These are phyloP conservation scores for Agriotes lineatus DNA, from an alignment of 2,888 invertebrate species.

Conservation along the genomic window DNA sequence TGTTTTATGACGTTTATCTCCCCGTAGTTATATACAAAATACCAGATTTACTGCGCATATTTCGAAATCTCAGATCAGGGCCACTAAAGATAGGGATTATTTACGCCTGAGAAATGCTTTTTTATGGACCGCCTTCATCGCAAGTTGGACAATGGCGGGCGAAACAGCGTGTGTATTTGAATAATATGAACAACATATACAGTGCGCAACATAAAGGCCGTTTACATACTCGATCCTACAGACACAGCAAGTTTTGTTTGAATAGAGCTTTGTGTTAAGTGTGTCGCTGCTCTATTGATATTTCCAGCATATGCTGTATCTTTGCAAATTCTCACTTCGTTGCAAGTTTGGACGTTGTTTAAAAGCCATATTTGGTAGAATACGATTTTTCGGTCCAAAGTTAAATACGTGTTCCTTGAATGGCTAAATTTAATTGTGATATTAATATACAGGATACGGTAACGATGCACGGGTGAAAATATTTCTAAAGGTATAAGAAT, in stretches of 20 bases:
- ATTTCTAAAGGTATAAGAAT: too few species aligned
- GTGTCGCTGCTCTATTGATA: slow-evolving; percentile 10
- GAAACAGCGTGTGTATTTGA: slow-evolving; percentile 1
- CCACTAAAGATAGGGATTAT: not conserved
- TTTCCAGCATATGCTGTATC: slow-evolving; percentile 1
- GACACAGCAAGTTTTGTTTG: slow-evolving; percentile 18
- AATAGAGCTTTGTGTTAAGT: slow-evolving; percentile 19
- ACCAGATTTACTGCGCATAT: too few species aligned
- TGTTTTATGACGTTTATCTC: too few species aligned
- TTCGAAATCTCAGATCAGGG: not conserved
- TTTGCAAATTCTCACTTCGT: not conserved
- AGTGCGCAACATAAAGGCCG: slow-evolving; percentile 14
- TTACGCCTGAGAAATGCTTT: not conserved
- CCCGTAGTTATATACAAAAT: too few species aligned
- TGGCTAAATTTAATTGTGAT: too few species aligned
- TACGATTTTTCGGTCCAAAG: too few species aligned
- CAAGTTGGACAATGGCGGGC: not conserved
- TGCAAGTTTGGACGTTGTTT: not conserved
- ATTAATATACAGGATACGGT: too few species aligned
- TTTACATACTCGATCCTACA: slow-evolving; percentile 17
- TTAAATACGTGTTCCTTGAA: too few species aligned
- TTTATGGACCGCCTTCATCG: too few species aligned
- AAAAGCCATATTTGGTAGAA: too few species aligned
- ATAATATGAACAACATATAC: slow-evolving; percentile 2
- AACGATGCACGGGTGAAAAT: too few species aligned